phyloP scores from a whole-genome alignment of 2,888 invertebrate genomes.

The Lepidocyrtoides sp. region DNA sequence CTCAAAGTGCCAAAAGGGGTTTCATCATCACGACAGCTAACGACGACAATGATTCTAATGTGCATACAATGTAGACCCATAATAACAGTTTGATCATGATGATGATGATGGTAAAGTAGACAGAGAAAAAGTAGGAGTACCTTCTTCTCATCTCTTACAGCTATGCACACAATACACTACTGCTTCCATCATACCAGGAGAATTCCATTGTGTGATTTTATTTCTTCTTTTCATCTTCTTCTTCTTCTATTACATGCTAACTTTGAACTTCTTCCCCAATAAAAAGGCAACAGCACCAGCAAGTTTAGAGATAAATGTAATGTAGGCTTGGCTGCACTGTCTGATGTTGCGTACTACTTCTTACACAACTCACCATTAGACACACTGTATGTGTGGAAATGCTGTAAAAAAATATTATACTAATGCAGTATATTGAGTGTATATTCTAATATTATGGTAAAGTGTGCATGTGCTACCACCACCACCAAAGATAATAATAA shows the following conservation, averaged over 20 bases:
- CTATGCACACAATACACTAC: no score
- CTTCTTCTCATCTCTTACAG: not conserved
- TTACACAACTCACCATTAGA: no score
- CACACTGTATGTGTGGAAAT: no score
- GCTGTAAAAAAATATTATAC: no score
- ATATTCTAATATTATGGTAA: no score
- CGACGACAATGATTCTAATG: slow-evolving; percentile 57
- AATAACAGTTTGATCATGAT: slow-evolving; percentile 7
- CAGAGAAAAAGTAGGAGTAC: not conserved
- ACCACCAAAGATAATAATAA: no score
- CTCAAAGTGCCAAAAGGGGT: slow-evolving; percentile 66
- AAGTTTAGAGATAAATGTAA: slow-evolving; percentile 8
- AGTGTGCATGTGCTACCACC: no score
- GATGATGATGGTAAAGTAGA: slow-evolving; percentile 22
- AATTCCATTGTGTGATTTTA: not conserved
- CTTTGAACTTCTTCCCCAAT: slow-evolving; percentile 7
- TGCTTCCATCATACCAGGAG: not conserved
- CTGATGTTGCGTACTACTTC: not conserved
- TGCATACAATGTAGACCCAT: slow-evolving; percentile 41
- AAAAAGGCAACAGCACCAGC: not conserved
- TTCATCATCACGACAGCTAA: slow-evolving; percentile 62
- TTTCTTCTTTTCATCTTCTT: no score
- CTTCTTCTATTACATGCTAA: no score
- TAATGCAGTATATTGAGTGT: no score
- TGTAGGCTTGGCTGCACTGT: not conserved